Percentiles rank a stretch among this genome's conserved stretches.
Conservation (phyloP, 1,140 invertebrate species). For the Armadillidium nasatum region DNA sequence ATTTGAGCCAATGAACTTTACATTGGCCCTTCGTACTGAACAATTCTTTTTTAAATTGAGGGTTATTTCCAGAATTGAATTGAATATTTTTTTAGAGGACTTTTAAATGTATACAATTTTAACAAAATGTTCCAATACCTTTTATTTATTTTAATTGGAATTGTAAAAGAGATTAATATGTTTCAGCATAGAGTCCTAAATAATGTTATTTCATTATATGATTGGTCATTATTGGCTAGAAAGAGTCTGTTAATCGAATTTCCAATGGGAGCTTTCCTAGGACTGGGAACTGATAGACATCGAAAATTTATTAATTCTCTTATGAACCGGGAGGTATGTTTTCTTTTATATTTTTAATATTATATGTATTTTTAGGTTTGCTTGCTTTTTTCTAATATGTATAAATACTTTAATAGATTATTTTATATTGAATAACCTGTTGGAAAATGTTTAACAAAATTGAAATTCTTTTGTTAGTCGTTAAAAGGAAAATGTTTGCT, state of each 20-base stretch:
- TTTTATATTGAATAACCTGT: too few species aligned
- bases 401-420: too few species aligned
- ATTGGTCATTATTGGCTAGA: slow-evolving; percentile 64
- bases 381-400: too few species aligned
- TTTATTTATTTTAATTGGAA: background rate
- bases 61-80: too few species aligned
- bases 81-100: too few species aligned
- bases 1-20: too few species aligned
- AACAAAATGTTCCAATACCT: background rate
- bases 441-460: too few species aligned
- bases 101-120: slow-evolving; percentile 1
- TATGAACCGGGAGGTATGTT: slow-evolving; percentile 60
- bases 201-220: slow-evolving; percentile 62
- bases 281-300: slow-evolving; percentile 73
- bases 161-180: background rate
- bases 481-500: too few species aligned
- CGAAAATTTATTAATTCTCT: slow-evolving; percentile 63
- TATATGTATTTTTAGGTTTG: background rate
- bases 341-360: background rate
- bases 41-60: too few species aligned
- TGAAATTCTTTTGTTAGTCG: too few species aligned
- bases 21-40: too few species aligned
- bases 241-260: slow-evolving; percentile 58
- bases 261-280: slow-evolving; percentile 59
- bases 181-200: slow-evolving; percentile 49